A percentile compares a stretch with the other conserved stretches of the same genome.
Conservation (phyloP, 2,113 vertebrate genomes). For the Megaptera novaeangliae region DNA sequence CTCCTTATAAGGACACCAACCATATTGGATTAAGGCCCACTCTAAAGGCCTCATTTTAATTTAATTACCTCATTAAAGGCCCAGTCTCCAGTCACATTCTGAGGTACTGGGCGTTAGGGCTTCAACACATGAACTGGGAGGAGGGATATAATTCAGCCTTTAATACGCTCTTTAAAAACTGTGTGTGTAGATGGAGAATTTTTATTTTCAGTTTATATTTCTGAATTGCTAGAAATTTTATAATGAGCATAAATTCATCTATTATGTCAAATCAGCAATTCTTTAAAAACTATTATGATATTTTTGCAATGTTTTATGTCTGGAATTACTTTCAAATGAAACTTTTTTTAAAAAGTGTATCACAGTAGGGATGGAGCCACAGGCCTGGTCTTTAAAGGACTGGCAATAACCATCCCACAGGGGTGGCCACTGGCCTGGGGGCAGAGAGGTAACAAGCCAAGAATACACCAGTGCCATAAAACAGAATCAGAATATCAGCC, state of each 20-base stretch:
- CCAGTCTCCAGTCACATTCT: background rate
- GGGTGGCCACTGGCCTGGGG: rapidly evolving
- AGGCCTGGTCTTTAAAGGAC: background rate
- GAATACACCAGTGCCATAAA: background rate
- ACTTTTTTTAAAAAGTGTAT: background rate
- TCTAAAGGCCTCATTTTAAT: background rate
- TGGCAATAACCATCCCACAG: no score
- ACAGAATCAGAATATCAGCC: background rate
- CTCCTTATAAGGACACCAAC: background rate
- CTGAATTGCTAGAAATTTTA: background rate
- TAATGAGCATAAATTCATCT: background rate
- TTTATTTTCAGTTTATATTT: background rate
- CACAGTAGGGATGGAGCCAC: background rate
- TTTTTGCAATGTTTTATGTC: background rate
- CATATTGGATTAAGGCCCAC: background rate
- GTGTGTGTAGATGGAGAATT: background rate
- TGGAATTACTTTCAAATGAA: background rate
- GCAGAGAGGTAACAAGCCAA: background rate
- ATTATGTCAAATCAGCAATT: background rate
- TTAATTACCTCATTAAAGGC: background rate
- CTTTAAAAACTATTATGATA: background rate
- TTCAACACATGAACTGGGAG: background rate
- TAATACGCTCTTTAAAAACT: background rate
- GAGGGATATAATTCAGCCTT: background rate
- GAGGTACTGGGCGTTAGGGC: background rate